These are phyloP conservation scores for Carapus acus DNA, from an alignment of 2,797 vertebrate genomes.

Conservation along the genomic window DNA sequence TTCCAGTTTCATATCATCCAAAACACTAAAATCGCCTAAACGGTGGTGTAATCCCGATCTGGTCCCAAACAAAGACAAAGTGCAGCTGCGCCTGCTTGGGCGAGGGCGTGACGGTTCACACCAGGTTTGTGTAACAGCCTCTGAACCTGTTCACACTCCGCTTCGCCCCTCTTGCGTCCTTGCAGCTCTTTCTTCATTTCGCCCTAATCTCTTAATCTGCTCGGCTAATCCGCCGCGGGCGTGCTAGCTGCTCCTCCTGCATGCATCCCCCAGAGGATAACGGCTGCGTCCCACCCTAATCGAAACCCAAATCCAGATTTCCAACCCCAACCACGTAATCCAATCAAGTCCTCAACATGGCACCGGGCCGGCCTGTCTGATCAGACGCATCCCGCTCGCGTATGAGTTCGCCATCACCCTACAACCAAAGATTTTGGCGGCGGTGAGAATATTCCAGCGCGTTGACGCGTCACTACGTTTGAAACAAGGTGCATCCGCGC, in stretches of 20 bases:
- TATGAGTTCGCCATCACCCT: constrained; percentile 36
- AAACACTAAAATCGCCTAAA: too few relatives aligned
- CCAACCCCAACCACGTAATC: too few relatives aligned
- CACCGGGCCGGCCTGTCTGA: neutral
- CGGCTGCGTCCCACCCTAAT: too few relatives aligned
- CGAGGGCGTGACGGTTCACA: neutral
- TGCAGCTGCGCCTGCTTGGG: too few relatives aligned
- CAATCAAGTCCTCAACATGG: too few relatives aligned
- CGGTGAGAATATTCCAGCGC: constrained; percentile 27
- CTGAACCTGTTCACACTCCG: constrained; percentile 30
- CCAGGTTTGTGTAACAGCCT: constrained; percentile 21
- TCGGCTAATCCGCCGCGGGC: constrained; percentile 69
- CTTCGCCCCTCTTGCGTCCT: constrained; percentile 49
- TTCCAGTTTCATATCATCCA: too few relatives aligned
- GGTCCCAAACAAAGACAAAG: too few relatives aligned
- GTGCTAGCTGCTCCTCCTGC: constrained; percentile 52
- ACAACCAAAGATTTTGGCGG: constrained; percentile 63
- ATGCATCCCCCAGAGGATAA: too few relatives aligned
- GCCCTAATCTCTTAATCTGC: constrained; percentile 76
- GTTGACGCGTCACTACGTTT: constrained; percentile 29
- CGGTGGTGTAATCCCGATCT: too few relatives aligned
- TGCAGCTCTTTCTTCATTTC: constrained; percentile 63
- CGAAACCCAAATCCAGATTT: too few relatives aligned
- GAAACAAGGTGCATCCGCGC: constrained; percentile 33
- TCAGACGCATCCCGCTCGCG: constrained; percentile 17